Evolutionary conservation across 92 coral and sea anemone species (phyloP).

Genomic region (Zoanthus solanderi): DNA sequence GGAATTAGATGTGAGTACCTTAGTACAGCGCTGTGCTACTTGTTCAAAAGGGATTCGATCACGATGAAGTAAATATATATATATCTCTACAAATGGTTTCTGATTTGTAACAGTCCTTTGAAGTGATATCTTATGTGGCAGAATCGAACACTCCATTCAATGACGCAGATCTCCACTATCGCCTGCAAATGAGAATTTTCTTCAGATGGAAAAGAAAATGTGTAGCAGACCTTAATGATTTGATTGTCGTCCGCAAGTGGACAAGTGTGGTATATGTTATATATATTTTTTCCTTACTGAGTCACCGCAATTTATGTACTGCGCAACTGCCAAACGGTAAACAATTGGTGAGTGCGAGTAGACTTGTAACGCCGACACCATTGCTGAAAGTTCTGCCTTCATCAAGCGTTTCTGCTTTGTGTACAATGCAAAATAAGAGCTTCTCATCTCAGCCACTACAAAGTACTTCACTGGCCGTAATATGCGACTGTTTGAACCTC

Average conservation of each 20-base stretch:
- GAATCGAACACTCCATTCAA: slow-evolving; percentile 28
- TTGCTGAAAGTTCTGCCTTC: slow-evolving; percentile 1
- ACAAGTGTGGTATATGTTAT: slow-evolving; percentile 1
- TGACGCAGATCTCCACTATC: slow-evolving; percentile 9
- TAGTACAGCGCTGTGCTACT: background rate
- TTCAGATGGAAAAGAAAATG: slow-evolving; percentile 48
- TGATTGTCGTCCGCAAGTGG: slow-evolving; percentile 21
- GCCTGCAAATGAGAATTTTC: slow-evolving; percentile 54
- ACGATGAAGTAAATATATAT: background rate
- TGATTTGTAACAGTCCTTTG: background rate
- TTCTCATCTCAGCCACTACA: slow-evolving; percentile 15
- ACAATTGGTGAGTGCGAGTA: slow-evolving; percentile 10
- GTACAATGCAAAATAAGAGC: slow-evolving; percentile 19
- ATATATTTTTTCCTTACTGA: background rate
- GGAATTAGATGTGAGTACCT: background rate
- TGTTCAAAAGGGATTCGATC: background rate
- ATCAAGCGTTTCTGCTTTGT: slow-evolving; percentile 16
- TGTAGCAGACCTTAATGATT: slow-evolving; percentile 43
- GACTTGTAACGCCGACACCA: background rate
- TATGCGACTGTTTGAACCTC: slow-evolving; percentile 28
- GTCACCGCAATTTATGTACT: slow-evolving; percentile 25
- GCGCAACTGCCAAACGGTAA: slow-evolving; percentile 22
- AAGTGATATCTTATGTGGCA: slow-evolving; percentile 26
- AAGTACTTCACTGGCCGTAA: background rate
- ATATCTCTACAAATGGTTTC: slow-evolving; percentile 32